A percentile compares a stretch with the other conserved stretches of the same genome.
Conservation (phyloP, 2,113 vertebrate species). For the Panurus biarmicus region DNA sequence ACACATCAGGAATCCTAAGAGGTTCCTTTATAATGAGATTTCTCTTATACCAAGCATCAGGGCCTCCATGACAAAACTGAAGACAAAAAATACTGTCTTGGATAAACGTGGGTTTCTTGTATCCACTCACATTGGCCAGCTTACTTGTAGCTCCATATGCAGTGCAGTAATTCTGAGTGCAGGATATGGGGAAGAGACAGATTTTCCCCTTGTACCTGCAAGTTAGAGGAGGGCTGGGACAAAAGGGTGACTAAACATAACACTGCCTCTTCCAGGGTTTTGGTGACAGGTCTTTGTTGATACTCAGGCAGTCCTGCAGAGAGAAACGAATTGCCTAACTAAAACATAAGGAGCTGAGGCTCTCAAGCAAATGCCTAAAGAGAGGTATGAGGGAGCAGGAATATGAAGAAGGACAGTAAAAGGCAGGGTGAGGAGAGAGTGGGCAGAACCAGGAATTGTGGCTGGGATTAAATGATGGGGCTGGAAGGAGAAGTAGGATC, state of each 20-base stretch:
- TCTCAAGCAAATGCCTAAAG: background rate
- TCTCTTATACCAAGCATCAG: background rate
- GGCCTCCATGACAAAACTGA: background rate
- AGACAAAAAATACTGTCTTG: background rate
- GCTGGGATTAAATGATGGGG: background rate
- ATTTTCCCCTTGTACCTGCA: background rate
- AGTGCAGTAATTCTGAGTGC: background rate
- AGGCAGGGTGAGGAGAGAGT: background rate
- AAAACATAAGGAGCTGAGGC: background rate
- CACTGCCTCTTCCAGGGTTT: background rate
- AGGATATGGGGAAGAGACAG: background rate
- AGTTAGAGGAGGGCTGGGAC: background rate
- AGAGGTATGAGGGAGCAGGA: background rate
- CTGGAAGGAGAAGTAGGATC: background rate
- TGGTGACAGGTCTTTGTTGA: background rate
- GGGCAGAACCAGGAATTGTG: background rate
- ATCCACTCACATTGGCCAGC: background rate
- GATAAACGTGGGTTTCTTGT: background rate
- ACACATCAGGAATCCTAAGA: background rate
- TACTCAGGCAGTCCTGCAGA: background rate
- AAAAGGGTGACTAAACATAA: background rate
- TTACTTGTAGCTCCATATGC: background rate
- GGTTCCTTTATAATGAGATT: background rate
- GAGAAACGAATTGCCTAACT: constrained; percentile 9
- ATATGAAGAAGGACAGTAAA: background rate